A percentile compares a stretch with the other conserved stretches of the same genome.
phyloP scores from a whole-genome alignment of 2,888 invertebrate species.

The Noctua fimbriata region DNA sequence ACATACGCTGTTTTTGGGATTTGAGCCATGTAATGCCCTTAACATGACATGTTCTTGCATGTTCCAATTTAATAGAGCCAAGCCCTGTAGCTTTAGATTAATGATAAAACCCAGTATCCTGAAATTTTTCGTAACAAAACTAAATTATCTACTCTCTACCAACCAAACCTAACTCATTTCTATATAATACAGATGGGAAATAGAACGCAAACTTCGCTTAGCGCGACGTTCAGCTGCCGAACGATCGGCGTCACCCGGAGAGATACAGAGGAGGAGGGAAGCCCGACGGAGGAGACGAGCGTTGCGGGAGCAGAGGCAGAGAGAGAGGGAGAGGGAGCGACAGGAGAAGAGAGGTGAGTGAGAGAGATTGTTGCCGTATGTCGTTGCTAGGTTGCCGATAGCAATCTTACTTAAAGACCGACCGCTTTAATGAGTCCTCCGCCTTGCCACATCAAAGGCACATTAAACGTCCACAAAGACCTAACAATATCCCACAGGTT shows the following conservation, averaged over 20 bases:
- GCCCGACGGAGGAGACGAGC: slow-evolving; percentile 75
- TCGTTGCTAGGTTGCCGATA: no score
- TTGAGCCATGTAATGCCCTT: no score
- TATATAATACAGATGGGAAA: slow-evolving; percentile 93
- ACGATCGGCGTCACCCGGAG: slow-evolving; percentile 80
- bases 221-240: slow-evolving; percentile 90
- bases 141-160: not conserved
- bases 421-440: no score
- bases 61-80: not conserved
- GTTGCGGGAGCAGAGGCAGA: slow-evolving; percentile 68
- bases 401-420: no score
- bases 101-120: not conserved
- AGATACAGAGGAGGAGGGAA: slow-evolving; percentile 77
- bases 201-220: slow-evolving; percentile 97
- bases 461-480: no score
- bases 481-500: no score
- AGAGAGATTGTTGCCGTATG: not conserved
- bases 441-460: no score
- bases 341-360: slow-evolving; percentile 62
- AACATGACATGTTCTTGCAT: not conserved
- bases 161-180: not conserved
- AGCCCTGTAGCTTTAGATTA: not conserved
- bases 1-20: no score
- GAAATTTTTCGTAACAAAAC: not conserved
- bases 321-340: slow-evolving; percentile 66